A percentile compares a stretch with the other conserved stretches of the same genome.
phyloP scores from a whole-genome alignment of 2,113 vertebrate species.

The Perca flavescens region DNA sequence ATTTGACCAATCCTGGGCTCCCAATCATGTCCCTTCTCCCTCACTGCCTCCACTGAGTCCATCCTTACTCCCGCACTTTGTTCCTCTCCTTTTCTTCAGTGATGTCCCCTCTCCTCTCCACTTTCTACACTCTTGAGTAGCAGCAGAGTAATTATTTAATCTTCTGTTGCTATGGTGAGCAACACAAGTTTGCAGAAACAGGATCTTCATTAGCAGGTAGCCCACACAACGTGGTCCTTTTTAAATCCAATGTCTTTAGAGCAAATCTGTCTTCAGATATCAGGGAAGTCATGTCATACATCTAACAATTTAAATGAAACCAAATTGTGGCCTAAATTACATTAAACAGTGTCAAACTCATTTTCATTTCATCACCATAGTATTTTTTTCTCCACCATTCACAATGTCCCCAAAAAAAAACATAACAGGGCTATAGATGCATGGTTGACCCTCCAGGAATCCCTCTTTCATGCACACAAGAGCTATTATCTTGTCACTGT shows the following conservation, averaged over 20 bases:
- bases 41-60: slow-evolving; percentile 50
- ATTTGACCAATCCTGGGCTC: slow-evolving; percentile 59
- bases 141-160: slow-evolving; percentile 11
- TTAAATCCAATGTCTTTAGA: neutral
- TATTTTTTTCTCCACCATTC: neutral
- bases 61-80: slow-evolving; percentile 34
- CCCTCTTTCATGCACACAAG: slow-evolving; percentile 31
- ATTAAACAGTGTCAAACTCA: too few species aligned
- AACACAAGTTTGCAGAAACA: neutral
- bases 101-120: slow-evolving; percentile 7
- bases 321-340: too few species aligned
- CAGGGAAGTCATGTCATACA: neutral
- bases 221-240: neutral
- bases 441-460: slow-evolving; percentile 26
- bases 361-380: too few species aligned
- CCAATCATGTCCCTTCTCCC: slow-evolving; percentile 57
- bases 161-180: neutral
- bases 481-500: slow-evolving; percentile 67
- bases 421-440: neutral
- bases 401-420: neutral
- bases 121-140: neutral
- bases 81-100: slow-evolving; percentile 38
- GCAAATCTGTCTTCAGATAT: neutral
- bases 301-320: too few species aligned
- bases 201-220: neutral